Evolutionary conservation across 2,797 vertebrate genomes (phyloP).

Genomic region (Tokudaia tokunoshimensis): DNA sequence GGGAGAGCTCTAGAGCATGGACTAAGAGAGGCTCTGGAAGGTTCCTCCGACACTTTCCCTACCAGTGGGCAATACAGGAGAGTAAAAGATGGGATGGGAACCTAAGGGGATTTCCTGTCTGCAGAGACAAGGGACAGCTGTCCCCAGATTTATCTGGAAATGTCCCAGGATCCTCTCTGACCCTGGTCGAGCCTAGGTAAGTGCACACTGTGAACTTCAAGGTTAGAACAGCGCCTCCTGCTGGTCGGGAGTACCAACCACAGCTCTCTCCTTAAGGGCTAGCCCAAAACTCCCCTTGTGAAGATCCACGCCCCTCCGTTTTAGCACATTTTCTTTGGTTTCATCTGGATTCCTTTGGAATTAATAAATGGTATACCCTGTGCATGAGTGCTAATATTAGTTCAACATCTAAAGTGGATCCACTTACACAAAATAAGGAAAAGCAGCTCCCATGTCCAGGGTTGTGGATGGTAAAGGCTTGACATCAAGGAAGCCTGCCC

Average conservation of each 20-base stretch:
- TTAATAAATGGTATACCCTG: background rate
- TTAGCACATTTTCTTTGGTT: background rate
- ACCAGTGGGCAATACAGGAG: no score
- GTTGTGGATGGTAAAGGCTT: accelerated
- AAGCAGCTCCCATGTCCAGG: accelerated
- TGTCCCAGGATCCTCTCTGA: background rate
- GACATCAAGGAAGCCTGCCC: background rate
- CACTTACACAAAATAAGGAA: background rate
- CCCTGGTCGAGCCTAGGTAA: background rate
- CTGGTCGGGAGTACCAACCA: accelerated
- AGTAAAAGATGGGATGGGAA: accelerated
- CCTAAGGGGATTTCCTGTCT: background rate
- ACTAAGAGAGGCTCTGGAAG: background rate
- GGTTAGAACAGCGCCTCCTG: background rate
- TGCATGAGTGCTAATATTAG: background rate
- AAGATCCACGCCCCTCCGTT: background rate
- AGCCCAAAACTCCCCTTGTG: background rate
- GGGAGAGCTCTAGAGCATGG: background rate
- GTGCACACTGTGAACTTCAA: background rate
- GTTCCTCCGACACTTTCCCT: background rate
- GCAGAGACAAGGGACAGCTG: background rate
- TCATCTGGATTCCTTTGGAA: background rate
- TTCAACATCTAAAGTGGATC: background rate
- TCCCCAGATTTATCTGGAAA: background rate
- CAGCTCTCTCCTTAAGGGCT: background rate